phyloP scores from a whole-genome alignment of 2,888 invertebrate genomes.

The Mactromeris polynyma region DNA sequence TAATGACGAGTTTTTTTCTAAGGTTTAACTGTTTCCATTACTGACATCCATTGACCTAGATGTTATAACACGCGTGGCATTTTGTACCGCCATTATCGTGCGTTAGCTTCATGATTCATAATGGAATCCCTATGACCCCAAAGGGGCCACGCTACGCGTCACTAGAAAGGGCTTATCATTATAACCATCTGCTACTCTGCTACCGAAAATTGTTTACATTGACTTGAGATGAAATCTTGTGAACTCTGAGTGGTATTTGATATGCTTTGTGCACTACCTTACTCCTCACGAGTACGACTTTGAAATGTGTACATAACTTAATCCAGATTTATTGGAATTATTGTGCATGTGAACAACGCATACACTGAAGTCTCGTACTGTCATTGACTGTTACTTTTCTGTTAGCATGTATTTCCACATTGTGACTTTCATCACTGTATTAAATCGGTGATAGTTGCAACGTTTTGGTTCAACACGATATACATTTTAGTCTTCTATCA shows the following conservation, averaged over 20 bases:
- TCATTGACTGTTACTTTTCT: not conserved
- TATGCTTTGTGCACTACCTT: not conserved
- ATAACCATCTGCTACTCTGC: slow-evolving; percentile 41
- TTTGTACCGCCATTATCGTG: not conserved
- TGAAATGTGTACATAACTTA: not conserved
- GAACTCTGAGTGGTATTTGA: not conserved
- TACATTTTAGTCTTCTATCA: too few relatives aligned
- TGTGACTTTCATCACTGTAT: too few relatives aligned
- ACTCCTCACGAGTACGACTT: not conserved
- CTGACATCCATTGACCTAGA: not conserved
- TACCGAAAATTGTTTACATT: slow-evolving; percentile 23
- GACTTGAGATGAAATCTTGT: slow-evolving; percentile 16
- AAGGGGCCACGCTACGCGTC: slow-evolving; percentile 35
- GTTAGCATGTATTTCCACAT: too few relatives aligned
- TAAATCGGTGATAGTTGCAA: too few relatives aligned
- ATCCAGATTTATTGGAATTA: not conserved
- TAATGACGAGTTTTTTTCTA: not conserved
- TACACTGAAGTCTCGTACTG: not conserved
- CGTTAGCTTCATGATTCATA: slow-evolving; percentile 4
- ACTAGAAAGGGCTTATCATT: slow-evolving; percentile 25
- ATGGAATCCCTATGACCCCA: slow-evolving; percentile 19
- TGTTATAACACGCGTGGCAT: not conserved
- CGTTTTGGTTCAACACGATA: too few relatives aligned
- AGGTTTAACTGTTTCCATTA: not conserved
- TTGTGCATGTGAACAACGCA: not conserved